A percentile compares a stretch with the other conserved stretches of the same genome.
phyloP scores from a whole-genome alignment of 2,888 invertebrate species.

The Cryptus armator region DNA sequence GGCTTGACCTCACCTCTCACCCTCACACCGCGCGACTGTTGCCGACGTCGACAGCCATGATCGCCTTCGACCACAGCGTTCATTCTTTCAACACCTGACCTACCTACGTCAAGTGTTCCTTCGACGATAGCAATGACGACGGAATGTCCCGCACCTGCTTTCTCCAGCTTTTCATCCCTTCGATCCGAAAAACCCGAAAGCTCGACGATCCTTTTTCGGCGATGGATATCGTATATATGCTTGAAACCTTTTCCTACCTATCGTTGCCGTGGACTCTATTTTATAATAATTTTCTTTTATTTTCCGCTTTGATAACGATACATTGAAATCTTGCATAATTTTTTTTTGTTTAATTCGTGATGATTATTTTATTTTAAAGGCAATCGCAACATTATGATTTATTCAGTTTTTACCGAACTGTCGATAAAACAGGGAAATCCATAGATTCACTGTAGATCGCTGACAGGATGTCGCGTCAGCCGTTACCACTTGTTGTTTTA shows the following conservation, averaged over 20 bases:
- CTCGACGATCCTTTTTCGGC: neutral
- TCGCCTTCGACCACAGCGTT: slow-evolving; percentile 34
- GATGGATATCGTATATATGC: neutral
- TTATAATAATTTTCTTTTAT: no score
- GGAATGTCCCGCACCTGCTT: slow-evolving; percentile 13
- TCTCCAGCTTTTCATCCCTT: slow-evolving; percentile 22
- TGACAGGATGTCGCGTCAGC: slow-evolving; percentile 59
- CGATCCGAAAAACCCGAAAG: neutral
- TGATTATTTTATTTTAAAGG: no score
- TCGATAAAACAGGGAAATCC: neutral
- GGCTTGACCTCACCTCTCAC: slow-evolving; percentile 35
- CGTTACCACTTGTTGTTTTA: slow-evolving; percentile 64
- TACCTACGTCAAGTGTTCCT: slow-evolving; percentile 63
- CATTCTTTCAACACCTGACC: slow-evolving; percentile 54
- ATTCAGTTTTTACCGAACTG: neutral
- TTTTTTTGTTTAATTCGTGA: no score
- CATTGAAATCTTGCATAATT: no score
- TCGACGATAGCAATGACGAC: slow-evolving; percentile 58
- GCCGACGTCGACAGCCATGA: slow-evolving; percentile 14
- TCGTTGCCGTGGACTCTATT: neutral
- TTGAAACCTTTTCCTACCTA: neutral
- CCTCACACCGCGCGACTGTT: slow-evolving; percentile 5
- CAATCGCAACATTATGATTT: no score
- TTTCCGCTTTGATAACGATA: no score
- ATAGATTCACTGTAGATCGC: slow-evolving; percentile 5